Evolutionary conservation across 2,888 invertebrate genomes (phyloP), one percentile per base, ranked within the genome.

Genomic region (Eulithis prunata): DNA sequence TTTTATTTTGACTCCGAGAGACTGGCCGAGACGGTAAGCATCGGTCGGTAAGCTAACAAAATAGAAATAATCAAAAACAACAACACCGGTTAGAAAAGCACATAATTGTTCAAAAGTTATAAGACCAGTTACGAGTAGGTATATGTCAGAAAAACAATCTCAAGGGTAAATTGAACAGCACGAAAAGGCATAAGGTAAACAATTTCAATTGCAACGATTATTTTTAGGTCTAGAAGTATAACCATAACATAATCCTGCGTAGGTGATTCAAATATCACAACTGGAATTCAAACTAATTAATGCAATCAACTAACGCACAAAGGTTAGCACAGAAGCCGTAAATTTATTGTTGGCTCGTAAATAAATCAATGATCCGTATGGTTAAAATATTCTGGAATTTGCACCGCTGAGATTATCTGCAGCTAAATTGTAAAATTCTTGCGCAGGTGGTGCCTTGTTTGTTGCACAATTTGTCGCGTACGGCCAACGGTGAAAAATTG

Each of bases 231-330:
- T 32, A 32, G 32, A 47, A 5, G 32, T n/a, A n/a, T n/a, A 61
- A 21, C 46, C 46, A 38, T 36, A 21, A 47, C 55, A 36, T 45
- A 51, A 52, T 28, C 54, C 43, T 59, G 62, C 60, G 67, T 67
- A 67, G 67, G 67, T 67, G 66, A 67, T 67, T 60, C 60, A 64
- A 66, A 59, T 53, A 57, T 54, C 28, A 46, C 66, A 45, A 38
- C 32, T 62, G 69, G 74, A 72, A 77, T 76, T 72, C 54, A 67
- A 68, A 66, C 63, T 71, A 74, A 75, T 74, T 74, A 76, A 71
- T 73, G 66, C 71, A 71, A 70, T 69, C 61, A 64, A 67, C 68
- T 65, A 65, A 64, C 68, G 68, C 66, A 68, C 56, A 68, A 71
- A 71, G 72, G 72, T 75, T 71, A 74, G 65, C 65, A 65, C 67